Conservation (phyloP, 1,140 invertebrate genomes). For the Hyles vespertilio region DNA sequence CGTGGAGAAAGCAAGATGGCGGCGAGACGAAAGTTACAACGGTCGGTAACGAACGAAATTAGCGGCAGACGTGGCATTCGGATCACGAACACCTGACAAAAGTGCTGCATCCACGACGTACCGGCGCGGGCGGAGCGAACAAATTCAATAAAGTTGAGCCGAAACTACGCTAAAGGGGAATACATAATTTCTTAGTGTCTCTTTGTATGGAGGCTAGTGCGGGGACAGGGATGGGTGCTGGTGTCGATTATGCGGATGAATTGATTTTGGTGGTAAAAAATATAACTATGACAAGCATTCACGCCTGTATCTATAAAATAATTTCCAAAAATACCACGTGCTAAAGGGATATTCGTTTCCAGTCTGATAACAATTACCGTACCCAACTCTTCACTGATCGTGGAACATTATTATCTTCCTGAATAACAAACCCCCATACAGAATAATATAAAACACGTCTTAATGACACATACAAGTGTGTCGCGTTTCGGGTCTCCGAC, state of each 20-base stretch:
- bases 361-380: background rate
- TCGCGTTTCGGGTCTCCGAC: too few species aligned
- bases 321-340: background rate
- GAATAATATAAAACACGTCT: too few species aligned
- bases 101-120: constrained; percentile 40
- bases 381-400: too few species aligned
- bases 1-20: constrained; percentile 32
- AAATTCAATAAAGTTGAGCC: constrained; percentile 70
- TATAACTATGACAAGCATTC: background rate
- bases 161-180: constrained; percentile 67
- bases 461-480: too few species aligned
- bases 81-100: constrained; percentile 55
- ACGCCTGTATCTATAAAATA: too few species aligned
- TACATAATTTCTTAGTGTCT: constrained; percentile 73
- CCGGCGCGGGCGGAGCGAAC: constrained; percentile 47
- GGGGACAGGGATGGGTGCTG: constrained; percentile 16
- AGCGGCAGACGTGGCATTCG: constrained; percentile 32
- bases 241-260: too few species aligned
- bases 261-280: background rate
- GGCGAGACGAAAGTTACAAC: constrained; percentile 19
- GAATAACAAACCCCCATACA: too few species aligned
- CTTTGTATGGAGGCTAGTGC: constrained; percentile 55
- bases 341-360: constrained; percentile 3
- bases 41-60: constrained; percentile 20
- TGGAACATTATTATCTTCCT: too few species aligned